Conservation (phyloP, 2,797 vertebrate species). For the Ispidina picta region DNA sequence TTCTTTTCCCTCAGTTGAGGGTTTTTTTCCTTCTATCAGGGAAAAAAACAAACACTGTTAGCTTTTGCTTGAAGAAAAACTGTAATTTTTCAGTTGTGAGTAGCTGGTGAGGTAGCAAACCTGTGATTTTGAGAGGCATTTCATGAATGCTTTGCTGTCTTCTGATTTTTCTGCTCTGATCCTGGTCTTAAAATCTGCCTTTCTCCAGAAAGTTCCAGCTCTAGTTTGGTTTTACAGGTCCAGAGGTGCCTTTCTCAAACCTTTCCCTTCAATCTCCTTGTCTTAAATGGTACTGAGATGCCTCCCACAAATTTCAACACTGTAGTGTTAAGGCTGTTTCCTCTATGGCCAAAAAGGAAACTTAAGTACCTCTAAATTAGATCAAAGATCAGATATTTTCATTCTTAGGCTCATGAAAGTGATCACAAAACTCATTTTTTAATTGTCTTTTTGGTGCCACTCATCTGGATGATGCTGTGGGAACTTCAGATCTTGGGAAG, state of each 20-base stretch:
- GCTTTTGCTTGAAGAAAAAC: neutral
- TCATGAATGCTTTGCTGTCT: neutral
- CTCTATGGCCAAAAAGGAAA: neutral
- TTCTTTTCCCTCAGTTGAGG: conserved; percentile 30
- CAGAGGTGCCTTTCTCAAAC: neutral
- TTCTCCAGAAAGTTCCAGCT: neutral
- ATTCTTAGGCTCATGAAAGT: neutral
- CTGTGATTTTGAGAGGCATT: neutral
- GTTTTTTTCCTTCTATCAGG: neutral
- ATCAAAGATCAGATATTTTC: conserved; percentile 23
- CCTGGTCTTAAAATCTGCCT: neutral
- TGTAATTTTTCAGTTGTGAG: neutral
- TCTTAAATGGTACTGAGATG: neutral
- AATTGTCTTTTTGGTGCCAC: neutral
- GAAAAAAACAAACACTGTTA: conserved; percentile 5
- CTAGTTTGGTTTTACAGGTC: neutral
- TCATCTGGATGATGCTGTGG: conserved; percentile 1
- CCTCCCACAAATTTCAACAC: neutral
- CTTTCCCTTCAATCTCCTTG: neutral
- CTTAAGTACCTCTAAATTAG: neutral
- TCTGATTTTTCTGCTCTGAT: neutral
- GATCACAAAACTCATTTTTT: neutral
- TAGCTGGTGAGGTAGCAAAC: neutral
- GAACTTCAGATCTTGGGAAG: neutral
- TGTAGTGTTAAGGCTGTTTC: conserved; percentile 3